Conservation (phyloP, 2,113 vertebrate genomes). For the Pelecanus crispus region DNA sequence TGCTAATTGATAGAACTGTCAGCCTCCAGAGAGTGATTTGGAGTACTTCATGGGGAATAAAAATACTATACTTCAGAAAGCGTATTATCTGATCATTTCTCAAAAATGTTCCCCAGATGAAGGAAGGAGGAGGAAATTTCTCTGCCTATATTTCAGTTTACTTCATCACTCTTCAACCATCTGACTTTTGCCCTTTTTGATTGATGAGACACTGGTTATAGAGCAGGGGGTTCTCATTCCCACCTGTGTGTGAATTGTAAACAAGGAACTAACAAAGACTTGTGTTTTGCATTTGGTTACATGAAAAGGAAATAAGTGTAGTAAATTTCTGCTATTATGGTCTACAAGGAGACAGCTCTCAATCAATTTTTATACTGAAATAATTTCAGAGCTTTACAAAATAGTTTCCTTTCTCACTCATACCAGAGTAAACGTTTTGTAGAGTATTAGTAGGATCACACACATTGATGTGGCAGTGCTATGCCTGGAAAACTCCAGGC, state of each 20-base stretch:
- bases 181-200: not conserved
- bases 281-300: not conserved
- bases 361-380: not conserved
- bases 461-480: not conserved
- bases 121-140: not conserved
- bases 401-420: not conserved
- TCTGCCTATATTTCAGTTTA: not conserved
- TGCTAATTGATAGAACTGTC: not conserved
- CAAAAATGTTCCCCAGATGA: not conserved
- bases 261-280: not conserved
- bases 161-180: not conserved
- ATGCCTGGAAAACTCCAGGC: not conserved
- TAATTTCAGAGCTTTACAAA: not conserved
- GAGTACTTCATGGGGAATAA: not conserved
- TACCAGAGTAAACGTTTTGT: not conserved
- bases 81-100: not conserved
- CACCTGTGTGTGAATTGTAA: not conserved
- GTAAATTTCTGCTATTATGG: not conserved
- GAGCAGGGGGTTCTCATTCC: not conserved
- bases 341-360: not conserved
- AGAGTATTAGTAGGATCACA: not conserved
- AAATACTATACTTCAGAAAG: not conserved
- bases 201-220: not conserved
- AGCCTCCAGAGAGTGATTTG: not conserved
- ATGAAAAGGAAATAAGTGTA: not conserved